Evolutionary conservation across 53 echinoderm and acorn worm genomes (phyloP), one percentile per base, ranked within the genome.

Genomic region (Hippasteria phrygiana): DNA sequence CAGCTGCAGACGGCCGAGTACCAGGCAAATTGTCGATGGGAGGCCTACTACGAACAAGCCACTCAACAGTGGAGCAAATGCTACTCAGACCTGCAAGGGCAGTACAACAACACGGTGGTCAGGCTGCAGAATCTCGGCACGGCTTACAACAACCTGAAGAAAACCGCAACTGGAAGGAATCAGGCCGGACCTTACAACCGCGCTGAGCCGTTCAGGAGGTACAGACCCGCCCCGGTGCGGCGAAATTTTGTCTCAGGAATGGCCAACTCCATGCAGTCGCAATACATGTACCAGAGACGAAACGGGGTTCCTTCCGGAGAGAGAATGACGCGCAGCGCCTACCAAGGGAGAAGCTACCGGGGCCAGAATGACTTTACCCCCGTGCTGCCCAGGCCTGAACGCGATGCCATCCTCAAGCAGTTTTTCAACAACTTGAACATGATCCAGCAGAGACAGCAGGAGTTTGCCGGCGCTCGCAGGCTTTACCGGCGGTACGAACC

Each of bases 1-100:
- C 62, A 73, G 82, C 55, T 90, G 29, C 72, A 82, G 43, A 81
- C 73, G 81, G 82, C 90, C 72, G 90, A 90, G 56, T 81, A 80
- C 35, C 55, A 73, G 26, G 82, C 81, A 17, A 75, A 90, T 64
- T 41, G 62, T 34, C 80, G 59, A 27, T 90, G 90, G 90, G 81
- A 71, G 56, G 73, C 31, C 31, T 90, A 73, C 73, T 74, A 90
- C 82, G 82, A 81, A 73, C 26, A 48, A 36, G 74, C 46, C 62
- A 47, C 82, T 29, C 81, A 73, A 9, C 90, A 90, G 56, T 90
- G 90, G 90, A 80, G 90, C 63, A 41, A 82, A 12, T 46, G 42
- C 62, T 73, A 82, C 73, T 18, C 55, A 8, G n/a, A 71, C 4
- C 82, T 90, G 5, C 90, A 90, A 63, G 55, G 37, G 1, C 81